A percentile compares a stretch with the other conserved stretches of the same genome.
These are phyloP conservation scores for Troglohyphantes excavatus DNA, from an alignment of 2,888 invertebrate species.

Conservation along the genomic window DNA sequence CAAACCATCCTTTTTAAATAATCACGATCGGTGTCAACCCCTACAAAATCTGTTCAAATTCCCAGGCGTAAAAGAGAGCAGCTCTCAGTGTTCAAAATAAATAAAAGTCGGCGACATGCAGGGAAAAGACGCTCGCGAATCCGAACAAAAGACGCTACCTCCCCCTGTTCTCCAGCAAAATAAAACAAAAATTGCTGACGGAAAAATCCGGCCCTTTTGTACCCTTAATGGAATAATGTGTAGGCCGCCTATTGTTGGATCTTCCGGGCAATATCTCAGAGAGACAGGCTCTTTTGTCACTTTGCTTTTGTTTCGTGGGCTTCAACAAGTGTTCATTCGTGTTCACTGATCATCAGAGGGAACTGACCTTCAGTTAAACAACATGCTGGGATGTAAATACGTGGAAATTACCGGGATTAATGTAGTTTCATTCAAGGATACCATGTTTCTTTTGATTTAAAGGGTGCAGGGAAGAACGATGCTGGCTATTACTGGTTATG, in stretches of 20 bases:
- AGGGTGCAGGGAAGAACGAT: too few relatives aligned
- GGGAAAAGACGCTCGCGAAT: constrained; percentile 39
- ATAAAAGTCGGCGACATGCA: constrained; percentile 25
- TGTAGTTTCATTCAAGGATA: too few relatives aligned
- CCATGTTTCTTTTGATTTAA: too few relatives aligned
- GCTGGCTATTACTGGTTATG: too few relatives aligned
- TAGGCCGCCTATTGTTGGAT: constrained; percentile 29
- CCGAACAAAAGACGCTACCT: constrained; percentile 34
- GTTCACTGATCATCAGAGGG: neutral
- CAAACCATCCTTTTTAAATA: too few relatives aligned
- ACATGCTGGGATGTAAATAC: too few relatives aligned
- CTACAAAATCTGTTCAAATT: too few relatives aligned
- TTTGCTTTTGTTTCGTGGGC: constrained; percentile 32
- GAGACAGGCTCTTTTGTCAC: constrained; percentile 55
- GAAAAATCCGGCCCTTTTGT: constrained; percentile 51
- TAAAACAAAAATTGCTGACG: constrained; percentile 50
- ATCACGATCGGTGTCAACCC: too few relatives aligned
- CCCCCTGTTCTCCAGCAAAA: constrained; percentile 7
- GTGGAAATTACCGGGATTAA: too few relatives aligned
- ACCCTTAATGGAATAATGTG: constrained; percentile 63
- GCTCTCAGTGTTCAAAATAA: constrained; percentile 6
- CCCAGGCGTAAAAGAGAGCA: too few relatives aligned
- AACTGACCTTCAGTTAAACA: neutral
- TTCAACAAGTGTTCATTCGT: constrained; percentile 59
- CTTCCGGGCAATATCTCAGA: constrained; percentile 27